Evolutionary conservation across 2,797 vertebrate species (phyloP).

Genomic region (Tinamus major): DNA sequence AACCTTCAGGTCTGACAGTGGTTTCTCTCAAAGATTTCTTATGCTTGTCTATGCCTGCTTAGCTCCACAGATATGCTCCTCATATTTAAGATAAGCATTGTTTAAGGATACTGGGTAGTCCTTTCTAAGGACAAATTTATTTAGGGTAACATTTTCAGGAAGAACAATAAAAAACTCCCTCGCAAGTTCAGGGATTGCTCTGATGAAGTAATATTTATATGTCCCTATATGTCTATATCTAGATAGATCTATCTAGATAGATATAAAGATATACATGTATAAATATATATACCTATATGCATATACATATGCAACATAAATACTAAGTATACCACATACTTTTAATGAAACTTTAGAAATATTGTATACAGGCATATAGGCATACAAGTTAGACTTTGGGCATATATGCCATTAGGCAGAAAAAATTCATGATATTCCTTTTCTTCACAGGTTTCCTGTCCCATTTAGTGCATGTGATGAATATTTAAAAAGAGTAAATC

Average conservation of each 20-base stretch:
- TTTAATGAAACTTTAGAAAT: neutral
- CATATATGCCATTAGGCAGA: neutral
- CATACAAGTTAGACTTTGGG: neutral
- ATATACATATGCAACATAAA: neutral
- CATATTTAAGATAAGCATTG: neutral
- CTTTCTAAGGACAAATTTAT: neutral
- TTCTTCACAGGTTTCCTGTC: neutral
- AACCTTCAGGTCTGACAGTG: neutral
- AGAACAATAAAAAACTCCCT: neutral
- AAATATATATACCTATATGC: too few species aligned
- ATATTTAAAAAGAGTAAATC: neutral
- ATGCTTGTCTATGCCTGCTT: neutral
- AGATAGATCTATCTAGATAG: too few species aligned
- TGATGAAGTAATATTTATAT: neutral
- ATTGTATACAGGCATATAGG: neutral
- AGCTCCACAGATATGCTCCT: neutral
- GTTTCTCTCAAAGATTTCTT: neutral
- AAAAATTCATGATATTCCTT: neutral
- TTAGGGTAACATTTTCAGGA: too few species aligned
- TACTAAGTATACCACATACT: neutral
- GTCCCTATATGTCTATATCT: too few species aligned
- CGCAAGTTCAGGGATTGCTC: neutral
- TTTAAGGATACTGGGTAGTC: neutral
- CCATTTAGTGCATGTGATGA: neutral
- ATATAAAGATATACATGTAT: too few species aligned